phyloP scores from a whole-genome alignment of 2,888 invertebrate species.

The Lasioglossum leucozonium region DNA sequence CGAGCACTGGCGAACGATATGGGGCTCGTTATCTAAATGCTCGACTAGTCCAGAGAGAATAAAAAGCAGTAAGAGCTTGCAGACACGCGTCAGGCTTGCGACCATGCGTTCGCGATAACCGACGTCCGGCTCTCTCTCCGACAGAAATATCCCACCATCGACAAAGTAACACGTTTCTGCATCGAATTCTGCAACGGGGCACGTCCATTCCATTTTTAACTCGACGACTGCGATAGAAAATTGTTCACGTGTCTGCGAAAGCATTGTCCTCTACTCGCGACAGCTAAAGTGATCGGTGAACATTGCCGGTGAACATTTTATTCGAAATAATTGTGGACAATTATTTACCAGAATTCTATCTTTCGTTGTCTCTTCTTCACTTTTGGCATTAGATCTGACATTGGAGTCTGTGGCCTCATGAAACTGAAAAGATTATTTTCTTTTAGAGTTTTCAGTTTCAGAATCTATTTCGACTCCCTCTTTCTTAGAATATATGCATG shows the following conservation, averaged over 20 bases:
- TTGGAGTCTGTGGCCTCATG: too few species aligned
- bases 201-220: background rate
- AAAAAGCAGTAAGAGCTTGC: slow-evolving; percentile 65
- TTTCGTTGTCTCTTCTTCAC: background rate
- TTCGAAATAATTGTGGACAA: background rate
- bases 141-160: slow-evolving; percentile 75
- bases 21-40: slow-evolving; percentile 24
- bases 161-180: slow-evolving; percentile 35
- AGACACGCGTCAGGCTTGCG: slow-evolving; percentile 71
- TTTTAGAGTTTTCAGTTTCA: too few species aligned
- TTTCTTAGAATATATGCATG: too few species aligned
- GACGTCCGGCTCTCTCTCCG: slow-evolving; percentile 48
- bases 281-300: background rate
- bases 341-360: background rate
- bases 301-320: too few species aligned
- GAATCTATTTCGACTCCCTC: too few species aligned
- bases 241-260: background rate
- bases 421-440: too few species aligned
- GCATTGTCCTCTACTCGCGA: background rate
- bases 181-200: slow-evolving; percentile 22
- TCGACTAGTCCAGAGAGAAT: slow-evolving; percentile 11
- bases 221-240: background rate
- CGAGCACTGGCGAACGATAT: slow-evolving; percentile 1
- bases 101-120: slow-evolving; percentile 64
- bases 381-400: too few species aligned